Conservation (phyloP, 1,140 invertebrate genomes). For the Drosophila pectinifera region DNA sequence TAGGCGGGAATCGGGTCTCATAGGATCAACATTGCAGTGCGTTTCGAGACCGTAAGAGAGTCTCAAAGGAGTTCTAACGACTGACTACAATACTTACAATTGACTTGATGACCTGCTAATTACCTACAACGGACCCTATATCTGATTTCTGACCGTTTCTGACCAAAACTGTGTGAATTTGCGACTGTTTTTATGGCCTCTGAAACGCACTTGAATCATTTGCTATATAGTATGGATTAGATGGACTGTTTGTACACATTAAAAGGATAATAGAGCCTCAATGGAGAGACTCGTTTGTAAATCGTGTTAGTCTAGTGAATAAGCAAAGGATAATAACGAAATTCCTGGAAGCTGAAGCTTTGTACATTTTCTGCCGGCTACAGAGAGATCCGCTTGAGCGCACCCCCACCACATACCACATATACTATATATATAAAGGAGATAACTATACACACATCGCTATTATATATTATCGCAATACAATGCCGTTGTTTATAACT, state of each 20-base stretch:
- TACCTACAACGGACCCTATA: slow-evolving; percentile 15
- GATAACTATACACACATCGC: slow-evolving; percentile 27
- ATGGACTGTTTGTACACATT: slow-evolving; percentile 69
- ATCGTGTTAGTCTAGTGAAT: slow-evolving; percentile 68
- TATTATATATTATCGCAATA: slow-evolving; percentile 50
- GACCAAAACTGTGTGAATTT: slow-evolving; percentile 5
- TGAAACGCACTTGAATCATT: slow-evolving; percentile 14
- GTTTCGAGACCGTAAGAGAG: slow-evolving; percentile 22
- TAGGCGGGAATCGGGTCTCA: slow-evolving; percentile 15
- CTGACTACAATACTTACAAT: slow-evolving; percentile 22
- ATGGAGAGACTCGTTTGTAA: slow-evolving; percentile 55
- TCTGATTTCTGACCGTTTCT: slow-evolving; percentile 23
- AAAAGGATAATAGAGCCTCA: slow-evolving; percentile 26
- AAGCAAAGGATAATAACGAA: slow-evolving; percentile 36
- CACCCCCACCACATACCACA: slow-evolving; percentile 49
- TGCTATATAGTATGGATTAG: slow-evolving; percentile 40
- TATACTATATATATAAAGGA: slow-evolving; percentile 33
- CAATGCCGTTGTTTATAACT: slow-evolving; percentile 70
- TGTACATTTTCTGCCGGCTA: slow-evolving; percentile 62
- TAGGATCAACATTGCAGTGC: slow-evolving; percentile 3
- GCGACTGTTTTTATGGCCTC: slow-evolving; percentile 24
- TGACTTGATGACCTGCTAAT: slow-evolving; percentile 31
- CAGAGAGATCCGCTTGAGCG: slow-evolving; percentile 62
- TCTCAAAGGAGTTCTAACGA: slow-evolving; percentile 12
- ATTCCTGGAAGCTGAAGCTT: slow-evolving; percentile 48